A percentile compares a stretch with the other conserved stretches of the same genome.
Conservation (phyloP, 2,888 invertebrate genomes). For the Apamea sordens region DNA sequence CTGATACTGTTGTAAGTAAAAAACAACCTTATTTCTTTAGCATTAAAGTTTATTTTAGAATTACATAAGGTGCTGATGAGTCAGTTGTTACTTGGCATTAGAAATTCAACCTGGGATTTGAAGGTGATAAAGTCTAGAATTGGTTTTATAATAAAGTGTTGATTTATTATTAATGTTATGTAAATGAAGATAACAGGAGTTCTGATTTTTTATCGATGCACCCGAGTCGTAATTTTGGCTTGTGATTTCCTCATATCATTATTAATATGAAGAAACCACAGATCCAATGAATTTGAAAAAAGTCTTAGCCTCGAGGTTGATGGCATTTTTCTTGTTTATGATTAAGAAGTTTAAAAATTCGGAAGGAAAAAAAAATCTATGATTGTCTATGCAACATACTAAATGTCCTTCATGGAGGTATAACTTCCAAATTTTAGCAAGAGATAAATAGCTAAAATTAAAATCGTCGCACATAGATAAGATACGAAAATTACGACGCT, state of each 20-base stretch:
- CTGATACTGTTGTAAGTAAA: constrained; percentile 85
- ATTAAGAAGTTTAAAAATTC: background rate
- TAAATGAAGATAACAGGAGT: background rate
- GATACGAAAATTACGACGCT: constrained; percentile 6
- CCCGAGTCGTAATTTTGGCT: background rate
- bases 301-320: background rate
- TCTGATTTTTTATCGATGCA: background rate
- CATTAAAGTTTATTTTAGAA: constrained; percentile 37
- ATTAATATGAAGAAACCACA: background rate
- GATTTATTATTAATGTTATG: background rate
- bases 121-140: background rate
- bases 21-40: constrained; percentile 24
- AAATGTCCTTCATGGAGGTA: background rate
- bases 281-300: background rate
- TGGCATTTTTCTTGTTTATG: background rate
- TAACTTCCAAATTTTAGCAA: background rate
- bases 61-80: background rate
- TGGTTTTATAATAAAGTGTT: background rate
- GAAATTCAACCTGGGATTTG: constrained; percentile 6
- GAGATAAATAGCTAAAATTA: background rate
- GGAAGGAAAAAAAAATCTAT: background rate
- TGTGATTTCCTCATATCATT: background rate
- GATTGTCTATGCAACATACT: background rate
- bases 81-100: background rate
- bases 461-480: constrained; percentile 9